A percentile compares a stretch with the other conserved stretches of the same genome.
Conservation (phyloP, 2,113 vertebrate genomes). For the Indicator maculatus region DNA sequence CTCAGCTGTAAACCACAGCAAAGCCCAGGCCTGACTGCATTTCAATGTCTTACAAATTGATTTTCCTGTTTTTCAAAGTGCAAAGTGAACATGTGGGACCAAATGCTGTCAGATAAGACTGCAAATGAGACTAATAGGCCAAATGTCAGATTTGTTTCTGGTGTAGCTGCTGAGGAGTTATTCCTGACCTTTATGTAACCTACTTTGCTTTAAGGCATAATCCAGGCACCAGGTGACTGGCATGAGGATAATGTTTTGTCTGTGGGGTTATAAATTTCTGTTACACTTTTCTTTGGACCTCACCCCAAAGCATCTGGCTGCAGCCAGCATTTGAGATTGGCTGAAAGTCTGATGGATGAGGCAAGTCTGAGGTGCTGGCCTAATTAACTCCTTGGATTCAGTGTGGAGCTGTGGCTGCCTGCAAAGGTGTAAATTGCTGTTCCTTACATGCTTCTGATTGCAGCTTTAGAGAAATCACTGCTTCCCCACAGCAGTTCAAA, state of each 20-base stretch:
- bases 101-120: not conserved
- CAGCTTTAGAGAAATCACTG: not conserved
- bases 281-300: not conserved
- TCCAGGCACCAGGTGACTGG: not conserved
- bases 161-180: not conserved
- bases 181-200: not conserved
- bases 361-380: not conserved
- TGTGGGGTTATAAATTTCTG: not conserved
- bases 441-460: not conserved
- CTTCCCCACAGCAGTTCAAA: not conserved
- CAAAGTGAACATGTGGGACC: slow-evolving; percentile 9
- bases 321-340: not conserved
- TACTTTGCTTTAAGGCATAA: not conserved
- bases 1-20: not conserved
- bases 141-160: slow-evolving; percentile 35
- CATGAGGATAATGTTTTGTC: not conserved
- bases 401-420: not conserved
- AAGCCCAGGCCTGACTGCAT: not conserved
- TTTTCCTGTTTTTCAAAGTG: not conserved
- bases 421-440: not conserved
- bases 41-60: not conserved
- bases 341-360: not conserved
- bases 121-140: slow-evolving; percentile 34
- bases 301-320: not conserved
- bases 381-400: not conserved